phyloP scores from a whole-genome alignment of 2,888 invertebrate genomes.

The Temnothorax unifasciatus region DNA sequence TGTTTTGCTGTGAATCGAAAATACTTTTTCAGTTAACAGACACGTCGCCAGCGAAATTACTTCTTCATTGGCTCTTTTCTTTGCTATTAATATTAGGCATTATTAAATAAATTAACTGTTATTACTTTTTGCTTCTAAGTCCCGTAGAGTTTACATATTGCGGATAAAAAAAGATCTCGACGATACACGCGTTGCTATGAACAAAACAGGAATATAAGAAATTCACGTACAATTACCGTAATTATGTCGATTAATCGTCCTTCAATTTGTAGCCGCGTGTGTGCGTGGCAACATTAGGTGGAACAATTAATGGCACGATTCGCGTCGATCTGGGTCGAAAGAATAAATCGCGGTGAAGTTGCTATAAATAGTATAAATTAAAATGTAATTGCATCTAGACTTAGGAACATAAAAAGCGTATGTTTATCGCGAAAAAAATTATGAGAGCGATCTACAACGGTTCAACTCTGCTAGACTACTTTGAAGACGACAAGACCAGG shows the following conservation, averaged over 20 bases:
- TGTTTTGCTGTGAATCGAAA: not conserved
- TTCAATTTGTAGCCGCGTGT: constrained; percentile 39
- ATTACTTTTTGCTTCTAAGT: not conserved
- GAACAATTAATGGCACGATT: constrained; percentile 59
- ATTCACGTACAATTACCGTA: constrained; percentile 44
- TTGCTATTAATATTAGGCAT: not conserved
- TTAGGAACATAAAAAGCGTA: constrained; percentile 7
- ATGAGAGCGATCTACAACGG: constrained; percentile 14
- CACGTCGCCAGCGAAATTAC: not conserved
- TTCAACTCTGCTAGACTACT: not conserved
- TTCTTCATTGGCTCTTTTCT: not conserved
- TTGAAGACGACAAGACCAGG: not conserved
- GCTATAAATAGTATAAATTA: constrained; percentile 44
- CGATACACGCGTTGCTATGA: not conserved
- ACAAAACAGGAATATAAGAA: constrained; percentile 34
- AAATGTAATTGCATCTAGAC: constrained; percentile 13
- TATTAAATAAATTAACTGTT: constrained; percentile 36
- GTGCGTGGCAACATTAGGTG: constrained; percentile 4
- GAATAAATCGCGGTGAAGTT: constrained; percentile 17
- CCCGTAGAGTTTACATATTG: not conserved
- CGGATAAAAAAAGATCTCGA: not conserved
- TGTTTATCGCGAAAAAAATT: not conserved
- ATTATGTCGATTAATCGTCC: constrained; percentile 57
- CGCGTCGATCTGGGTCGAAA: constrained; percentile 30
- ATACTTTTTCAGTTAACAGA: not conserved